These are phyloP conservation scores for Omphaloscelis lunosa DNA, from an alignment of 2,888 invertebrate genomes.

Conservation along the genomic window DNA sequence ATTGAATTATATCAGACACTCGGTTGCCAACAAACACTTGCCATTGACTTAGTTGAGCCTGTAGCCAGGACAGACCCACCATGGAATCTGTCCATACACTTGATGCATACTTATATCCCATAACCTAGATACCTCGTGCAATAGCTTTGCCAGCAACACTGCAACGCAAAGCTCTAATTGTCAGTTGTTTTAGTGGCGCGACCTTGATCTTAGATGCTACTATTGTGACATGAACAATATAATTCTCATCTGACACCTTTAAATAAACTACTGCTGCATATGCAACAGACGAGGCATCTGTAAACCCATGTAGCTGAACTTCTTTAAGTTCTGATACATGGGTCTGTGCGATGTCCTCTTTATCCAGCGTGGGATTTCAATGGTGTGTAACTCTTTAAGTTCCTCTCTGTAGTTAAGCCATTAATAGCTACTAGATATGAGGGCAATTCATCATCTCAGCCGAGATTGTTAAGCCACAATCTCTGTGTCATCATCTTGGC, in stretches of 20 bases:
- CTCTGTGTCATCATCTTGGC: neutral
- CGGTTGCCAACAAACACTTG: conserved; percentile 2
- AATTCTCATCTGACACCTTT: neutral
- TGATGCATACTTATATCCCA: too few relatives aligned
- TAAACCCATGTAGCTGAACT: neutral
- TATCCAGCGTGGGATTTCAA: too few relatives aligned
- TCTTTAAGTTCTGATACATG: too few relatives aligned
- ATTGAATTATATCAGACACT: conserved; percentile 3
- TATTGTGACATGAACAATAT: neutral
- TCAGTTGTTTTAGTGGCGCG: neutral
- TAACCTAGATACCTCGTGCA: too few relatives aligned
- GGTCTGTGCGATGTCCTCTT: neutral
- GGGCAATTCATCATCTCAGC: too few relatives aligned
- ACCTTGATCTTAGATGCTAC: conserved; percentile 4
- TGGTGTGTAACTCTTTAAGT: too few relatives aligned
- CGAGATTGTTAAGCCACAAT: neutral
- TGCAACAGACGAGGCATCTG: neutral
- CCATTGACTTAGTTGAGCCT: neutral
- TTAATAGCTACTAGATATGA: too few relatives aligned
- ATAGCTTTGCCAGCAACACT: too few relatives aligned
- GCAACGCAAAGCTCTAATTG: too few relatives aligned
- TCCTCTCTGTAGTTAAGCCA: too few relatives aligned
- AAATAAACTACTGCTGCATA: neutral
- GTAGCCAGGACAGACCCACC: neutral
- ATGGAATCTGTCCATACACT: neutral